These are phyloP conservation scores for Lagopus muta DNA, from an alignment of 2,113 vertebrate species.

Conservation along the genomic window DNA sequence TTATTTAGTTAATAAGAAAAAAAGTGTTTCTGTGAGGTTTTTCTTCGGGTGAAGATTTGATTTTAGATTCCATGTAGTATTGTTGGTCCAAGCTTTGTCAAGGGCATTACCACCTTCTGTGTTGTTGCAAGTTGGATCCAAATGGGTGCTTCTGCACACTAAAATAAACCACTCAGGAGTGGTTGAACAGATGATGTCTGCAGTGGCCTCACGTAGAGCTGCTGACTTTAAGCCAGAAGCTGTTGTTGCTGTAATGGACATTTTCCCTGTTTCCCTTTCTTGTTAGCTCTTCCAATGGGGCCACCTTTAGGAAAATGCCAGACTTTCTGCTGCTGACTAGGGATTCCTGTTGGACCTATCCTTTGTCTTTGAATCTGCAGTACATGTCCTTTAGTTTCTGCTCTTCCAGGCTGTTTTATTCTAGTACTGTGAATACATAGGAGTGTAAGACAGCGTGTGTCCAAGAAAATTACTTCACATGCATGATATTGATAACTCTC, in stretches of 20 bases:
- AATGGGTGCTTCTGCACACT: no score
- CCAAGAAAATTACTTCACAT: background rate
- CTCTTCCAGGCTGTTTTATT: background rate
- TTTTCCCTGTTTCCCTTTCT: background rate
- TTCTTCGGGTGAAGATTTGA: no score
- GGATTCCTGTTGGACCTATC: background rate
- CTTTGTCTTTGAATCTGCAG: background rate
- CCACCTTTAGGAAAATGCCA: background rate
- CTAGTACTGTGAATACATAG: background rate
- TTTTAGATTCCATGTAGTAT: no score
- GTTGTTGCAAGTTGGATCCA: no score
- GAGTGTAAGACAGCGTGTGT: background rate
- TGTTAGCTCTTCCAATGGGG: background rate
- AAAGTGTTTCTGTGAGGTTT: no score
- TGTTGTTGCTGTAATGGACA: rapidly evolving
- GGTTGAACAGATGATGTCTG: background rate
- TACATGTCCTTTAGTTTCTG: background rate
- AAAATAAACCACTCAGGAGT: background rate
- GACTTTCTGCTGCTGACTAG: background rate
- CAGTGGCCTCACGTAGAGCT: background rate
- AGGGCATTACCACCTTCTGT: no score
- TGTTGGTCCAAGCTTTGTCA: no score
- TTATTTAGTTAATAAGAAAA: no score
- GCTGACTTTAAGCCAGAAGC: background rate
- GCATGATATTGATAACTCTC: background rate